These are phyloP conservation scores for Hyles euphorbiae DNA, from an alignment of 1,140 invertebrate species.

Conservation along the genomic window DNA sequence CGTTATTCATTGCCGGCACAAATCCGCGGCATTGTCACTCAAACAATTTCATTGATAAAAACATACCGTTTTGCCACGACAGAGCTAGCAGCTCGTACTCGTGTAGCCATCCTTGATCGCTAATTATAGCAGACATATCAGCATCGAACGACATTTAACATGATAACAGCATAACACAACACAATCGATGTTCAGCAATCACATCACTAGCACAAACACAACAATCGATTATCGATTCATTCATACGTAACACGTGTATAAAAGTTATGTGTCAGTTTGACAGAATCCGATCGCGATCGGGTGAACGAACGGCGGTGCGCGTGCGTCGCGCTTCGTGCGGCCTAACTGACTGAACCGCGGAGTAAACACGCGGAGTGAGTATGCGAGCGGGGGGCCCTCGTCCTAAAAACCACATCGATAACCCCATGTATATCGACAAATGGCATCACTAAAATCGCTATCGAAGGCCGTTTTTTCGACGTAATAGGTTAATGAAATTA, in stretches of 20 bases:
- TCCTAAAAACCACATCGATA: constrained; percentile 56
- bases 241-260: constrained; percentile 10
- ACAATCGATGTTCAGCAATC: constrained; percentile 44
- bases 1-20: not conserved
- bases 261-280: constrained; percentile 32
- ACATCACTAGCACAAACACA: constrained; percentile 53
- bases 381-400: constrained; percentile 55
- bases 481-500: constrained; percentile 26
- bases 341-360: constrained; percentile 43
- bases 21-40: constrained; percentile 1
- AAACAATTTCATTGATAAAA: constrained; percentile 3
- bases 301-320: constrained; percentile 56
- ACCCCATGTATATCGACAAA: constrained; percentile 45
- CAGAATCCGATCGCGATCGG: constrained; percentile 56
- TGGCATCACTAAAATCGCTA: constrained; percentile 42
- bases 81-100: constrained; percentile 67
- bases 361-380: constrained; percentile 17
- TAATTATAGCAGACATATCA: constrained; percentile 72
- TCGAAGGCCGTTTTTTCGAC: constrained; percentile 28
- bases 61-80: constrained; percentile 67
- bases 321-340: constrained; percentile 44
- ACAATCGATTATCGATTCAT: constrained; percentile 4
- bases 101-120: constrained; percentile 68
- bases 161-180: constrained; percentile 58
- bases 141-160: constrained; percentile 65